A percentile compares a stretch with the other conserved stretches of the same genome.
Conservation (phyloP, 2,113 vertebrate genomes). For the Xyliphius kryptos region DNA sequence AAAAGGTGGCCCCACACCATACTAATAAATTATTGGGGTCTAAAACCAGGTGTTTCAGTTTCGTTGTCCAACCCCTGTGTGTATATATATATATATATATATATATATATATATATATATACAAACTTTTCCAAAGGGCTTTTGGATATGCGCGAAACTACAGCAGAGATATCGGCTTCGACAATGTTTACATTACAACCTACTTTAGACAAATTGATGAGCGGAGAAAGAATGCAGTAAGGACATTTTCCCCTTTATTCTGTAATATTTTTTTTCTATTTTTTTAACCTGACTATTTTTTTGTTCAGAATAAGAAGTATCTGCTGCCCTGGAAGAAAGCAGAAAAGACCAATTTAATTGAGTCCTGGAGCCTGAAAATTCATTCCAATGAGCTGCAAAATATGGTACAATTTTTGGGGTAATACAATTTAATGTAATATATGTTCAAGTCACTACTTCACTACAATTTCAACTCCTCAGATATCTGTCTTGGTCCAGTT, state of each 20-base stretch:
- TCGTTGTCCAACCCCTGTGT: too few species aligned
- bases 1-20: too few species aligned
- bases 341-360: constrained; percentile 50
- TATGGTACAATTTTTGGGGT: constrained; percentile 54
- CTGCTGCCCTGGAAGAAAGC: constrained; percentile 66
- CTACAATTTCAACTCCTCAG: too few species aligned
- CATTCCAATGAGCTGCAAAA: constrained; percentile 54
- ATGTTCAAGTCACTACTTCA: too few species aligned
- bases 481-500: constrained; percentile 59
- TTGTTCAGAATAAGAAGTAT: constrained; percentile 52
- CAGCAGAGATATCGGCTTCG: constrained; percentile 62
- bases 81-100: too few species aligned
- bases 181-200: constrained; percentile 76
- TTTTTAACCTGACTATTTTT: neutral
- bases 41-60: too few species aligned
- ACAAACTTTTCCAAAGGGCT: too few species aligned
- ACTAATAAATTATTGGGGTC: too few species aligned
- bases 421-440: neutral
- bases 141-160: constrained; percentile 64
- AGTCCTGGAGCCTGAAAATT: constrained; percentile 52
- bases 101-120: too few species aligned
- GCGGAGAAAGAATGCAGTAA: constrained; percentile 62
- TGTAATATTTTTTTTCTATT: neutral
- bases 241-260: constrained; percentile 16
- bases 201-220: constrained; percentile 76